Percentiles rank a stretch among this genome's conserved stretches.
Conservation (phyloP, 1,140 invertebrate genomes). For the Bombus picipes region DNA sequence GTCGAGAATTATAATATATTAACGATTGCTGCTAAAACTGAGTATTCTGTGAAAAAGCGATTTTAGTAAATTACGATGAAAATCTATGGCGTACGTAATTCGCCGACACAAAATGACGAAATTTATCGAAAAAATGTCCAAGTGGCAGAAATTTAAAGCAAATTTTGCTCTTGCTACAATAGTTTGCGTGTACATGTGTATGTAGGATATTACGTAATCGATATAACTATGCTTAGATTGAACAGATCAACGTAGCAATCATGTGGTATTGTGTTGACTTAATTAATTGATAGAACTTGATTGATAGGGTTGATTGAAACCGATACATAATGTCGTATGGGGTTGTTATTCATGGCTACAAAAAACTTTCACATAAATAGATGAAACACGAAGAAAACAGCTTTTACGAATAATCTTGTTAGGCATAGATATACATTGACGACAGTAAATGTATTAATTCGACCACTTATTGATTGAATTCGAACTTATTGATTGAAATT, state of each 20-base stretch:
- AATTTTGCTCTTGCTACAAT: not conserved
- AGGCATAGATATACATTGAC: too few species aligned
- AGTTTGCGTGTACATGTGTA: not conserved
- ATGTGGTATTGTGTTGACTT: constrained; percentile 19
- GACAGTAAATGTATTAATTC: too few species aligned
- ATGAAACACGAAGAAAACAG: too few species aligned
- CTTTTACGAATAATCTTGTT: too few species aligned
- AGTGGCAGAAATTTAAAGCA: not conserved
- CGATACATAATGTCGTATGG: not conserved
- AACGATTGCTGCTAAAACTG: not conserved
- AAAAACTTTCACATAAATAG: not conserved
- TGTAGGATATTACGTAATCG: not conserved
- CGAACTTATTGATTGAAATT: too few species aligned
- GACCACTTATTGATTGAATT: too few species aligned
- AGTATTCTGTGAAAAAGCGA: not conserved
- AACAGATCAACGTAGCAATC: constrained; percentile 39
- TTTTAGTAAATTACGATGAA: not conserved
- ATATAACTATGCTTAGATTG: constrained; percentile 47
- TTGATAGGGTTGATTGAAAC: constrained; percentile 21
- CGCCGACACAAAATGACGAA: not conserved
- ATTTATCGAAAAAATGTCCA: constrained; percentile 42
- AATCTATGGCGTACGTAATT: not conserved
- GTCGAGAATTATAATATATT: not conserved
- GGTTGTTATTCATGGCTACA: not conserved
- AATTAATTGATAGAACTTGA: constrained; percentile 38